Evolutionary conservation across 2,888 invertebrate genomes (phyloP).

Genomic region (Tenodera sinensis): DNA sequence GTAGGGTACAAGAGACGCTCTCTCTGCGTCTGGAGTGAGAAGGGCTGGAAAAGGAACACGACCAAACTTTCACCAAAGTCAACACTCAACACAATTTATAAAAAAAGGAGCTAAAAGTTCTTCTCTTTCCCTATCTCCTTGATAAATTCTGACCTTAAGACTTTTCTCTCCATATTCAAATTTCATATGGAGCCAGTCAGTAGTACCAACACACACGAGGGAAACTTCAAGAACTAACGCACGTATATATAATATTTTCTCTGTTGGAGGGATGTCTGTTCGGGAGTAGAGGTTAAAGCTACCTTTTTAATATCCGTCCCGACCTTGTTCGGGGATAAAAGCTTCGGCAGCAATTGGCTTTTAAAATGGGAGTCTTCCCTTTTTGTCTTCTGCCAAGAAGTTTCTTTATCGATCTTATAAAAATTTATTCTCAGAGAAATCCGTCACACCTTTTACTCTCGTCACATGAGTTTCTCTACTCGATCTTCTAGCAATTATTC

Average conservation of each 20-base stretch:
- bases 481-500: no score
- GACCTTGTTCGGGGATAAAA: background rate
- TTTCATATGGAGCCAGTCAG: constrained; percentile 24
- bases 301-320: constrained; percentile 22
- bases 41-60: background rate
- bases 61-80: constrained; percentile 23
- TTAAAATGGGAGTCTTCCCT: constrained; percentile 15
- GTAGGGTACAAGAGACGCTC: no score
- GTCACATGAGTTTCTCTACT: no score
- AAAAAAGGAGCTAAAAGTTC: background rate
- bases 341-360: constrained; percentile 24
- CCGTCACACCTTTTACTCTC: no score
- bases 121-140: background rate
- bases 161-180: constrained; percentile 29
- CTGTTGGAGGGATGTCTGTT: constrained; percentile 19
- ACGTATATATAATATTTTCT: constrained; percentile 25
- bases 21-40: no score
- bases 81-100: constrained; percentile 29
- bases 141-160: constrained; percentile 3
- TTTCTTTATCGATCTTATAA: background rate
- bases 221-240: no score
- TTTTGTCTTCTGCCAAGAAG: background rate
- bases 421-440: background rate
- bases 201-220: no score
- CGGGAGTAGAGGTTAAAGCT: constrained; percentile 13